phyloP scores from a whole-genome alignment of 1,140 invertebrate genomes.

The Tyrophagus putrescentiae region DNA sequence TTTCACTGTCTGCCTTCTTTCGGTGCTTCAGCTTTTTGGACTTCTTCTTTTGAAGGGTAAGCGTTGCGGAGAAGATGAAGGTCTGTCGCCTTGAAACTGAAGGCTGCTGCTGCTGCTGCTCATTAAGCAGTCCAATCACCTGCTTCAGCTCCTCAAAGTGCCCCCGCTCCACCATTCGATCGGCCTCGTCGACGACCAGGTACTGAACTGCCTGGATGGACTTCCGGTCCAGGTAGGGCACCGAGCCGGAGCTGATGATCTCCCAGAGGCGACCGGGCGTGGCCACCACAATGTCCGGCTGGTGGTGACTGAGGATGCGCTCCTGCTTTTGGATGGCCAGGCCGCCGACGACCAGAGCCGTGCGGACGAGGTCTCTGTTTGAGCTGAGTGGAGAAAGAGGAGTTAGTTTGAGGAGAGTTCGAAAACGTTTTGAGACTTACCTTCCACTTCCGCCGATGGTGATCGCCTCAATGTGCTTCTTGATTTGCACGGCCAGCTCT shows the following conservation, averaged over 20 bases:
- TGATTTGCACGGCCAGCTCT: conserved; percentile 86
- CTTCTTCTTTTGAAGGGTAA: conserved; percentile 55
- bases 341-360: conserved; percentile 72
- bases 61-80: conserved; percentile 93
- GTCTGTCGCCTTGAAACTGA: conserved; percentile 50
- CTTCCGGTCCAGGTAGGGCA: conserved; percentile 5
- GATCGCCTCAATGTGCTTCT: conserved; percentile 60
- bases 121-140: conserved; percentile 53
- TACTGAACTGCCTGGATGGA: conserved; percentile 42
- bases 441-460: conserved; percentile 61
- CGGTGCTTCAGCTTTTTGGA: no score
- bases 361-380: no score
- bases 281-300: conserved; percentile 84
- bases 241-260: conserved; percentile 49
- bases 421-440: no score
- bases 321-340: conserved; percentile 80
- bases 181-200: conserved; percentile 93
- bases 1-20: conserved; percentile 21
- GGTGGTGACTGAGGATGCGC: conserved; percentile 51
- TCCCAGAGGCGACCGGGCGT: conserved; percentile 94
- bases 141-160: conserved; percentile 85
- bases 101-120: not conserved
- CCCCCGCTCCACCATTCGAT: conserved; percentile 89
- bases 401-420: no score
- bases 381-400: no score